A percentile compares a stretch with the other conserved stretches of the same genome.
phyloP scores from a whole-genome alignment of 2,113 vertebrate genomes.

The Falcunculus frontatus region DNA sequence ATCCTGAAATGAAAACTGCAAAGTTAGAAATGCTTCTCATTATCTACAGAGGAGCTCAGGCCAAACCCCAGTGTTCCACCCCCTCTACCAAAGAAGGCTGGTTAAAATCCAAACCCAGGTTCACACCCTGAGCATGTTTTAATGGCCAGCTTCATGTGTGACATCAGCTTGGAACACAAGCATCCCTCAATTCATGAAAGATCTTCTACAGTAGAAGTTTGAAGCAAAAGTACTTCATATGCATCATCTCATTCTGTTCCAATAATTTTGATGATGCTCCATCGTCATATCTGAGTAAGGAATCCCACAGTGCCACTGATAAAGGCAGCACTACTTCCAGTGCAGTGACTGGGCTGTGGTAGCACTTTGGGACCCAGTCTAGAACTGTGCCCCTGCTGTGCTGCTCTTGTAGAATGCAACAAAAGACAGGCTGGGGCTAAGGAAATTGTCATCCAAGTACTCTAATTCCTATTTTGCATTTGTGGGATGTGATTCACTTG shows the following conservation, averaged over 20 bases:
- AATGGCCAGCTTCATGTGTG: not conserved
- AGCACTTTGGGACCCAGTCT: not conserved
- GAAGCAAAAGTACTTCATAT: not conserved
- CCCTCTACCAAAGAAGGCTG: not conserved
- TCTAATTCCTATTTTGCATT: not conserved
- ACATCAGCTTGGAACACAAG: not conserved
- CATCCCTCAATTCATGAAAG: not conserved
- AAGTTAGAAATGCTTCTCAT: not conserved
- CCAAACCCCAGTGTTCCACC: not conserved
- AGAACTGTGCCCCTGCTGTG: not conserved
- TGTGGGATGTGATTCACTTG: not conserved
- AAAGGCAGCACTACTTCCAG: not conserved
- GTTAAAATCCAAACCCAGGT: not conserved
- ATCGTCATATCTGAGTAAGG: accelerated
- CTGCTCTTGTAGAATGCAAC: not conserved
- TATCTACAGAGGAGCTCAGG: not conserved
- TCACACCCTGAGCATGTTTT: not conserved
- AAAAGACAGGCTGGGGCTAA: not conserved
- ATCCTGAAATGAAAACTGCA: not conserved
- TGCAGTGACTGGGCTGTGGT: not conserved
- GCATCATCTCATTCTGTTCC: not conserved
- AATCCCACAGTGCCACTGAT: not conserved
- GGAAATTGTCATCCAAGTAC: not conserved
- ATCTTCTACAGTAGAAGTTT: not conserved
- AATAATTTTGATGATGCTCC: not conserved